A percentile compares a stretch with the other conserved stretches of the same genome.
Conservation (phyloP, 2,113 vertebrate species). For the Meriones unguiculatus region DNA sequence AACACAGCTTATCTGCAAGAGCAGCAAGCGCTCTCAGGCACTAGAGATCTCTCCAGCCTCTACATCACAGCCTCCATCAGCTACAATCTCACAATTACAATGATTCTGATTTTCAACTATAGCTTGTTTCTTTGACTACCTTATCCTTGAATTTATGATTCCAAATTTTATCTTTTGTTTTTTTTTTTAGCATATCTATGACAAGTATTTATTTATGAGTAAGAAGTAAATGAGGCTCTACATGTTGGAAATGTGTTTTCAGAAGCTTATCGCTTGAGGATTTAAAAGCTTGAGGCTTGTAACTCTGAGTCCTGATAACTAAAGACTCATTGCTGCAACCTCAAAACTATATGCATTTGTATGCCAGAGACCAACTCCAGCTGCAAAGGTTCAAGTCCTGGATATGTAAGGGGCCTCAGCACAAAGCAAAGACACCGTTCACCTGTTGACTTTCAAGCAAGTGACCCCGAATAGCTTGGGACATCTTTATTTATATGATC, state of each 20-base stretch:
- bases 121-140: not conserved
- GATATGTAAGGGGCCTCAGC: too few species aligned
- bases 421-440: too few species aligned
- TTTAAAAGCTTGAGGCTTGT: not conserved
- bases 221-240: not conserved
- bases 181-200: not conserved
- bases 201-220: not conserved
- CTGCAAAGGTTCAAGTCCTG: too few species aligned
- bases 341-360: not conserved
- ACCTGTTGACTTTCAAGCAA: too few species aligned
- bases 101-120: not conserved
- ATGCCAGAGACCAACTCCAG: too few species aligned
- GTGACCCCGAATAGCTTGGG: too few species aligned
- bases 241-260: not conserved
- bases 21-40: not conserved
- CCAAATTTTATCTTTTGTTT: not conserved
- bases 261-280: not conserved
- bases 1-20: not conserved
- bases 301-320: not conserved
- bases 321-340: not conserved
- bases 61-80: not conserved
- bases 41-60: not conserved
- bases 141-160: not conserved
- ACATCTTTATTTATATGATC: too few species aligned
- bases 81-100: slow-evolving; percentile 13